These are phyloP conservation scores for Cheilinus undulatus DNA, from an alignment of 2,113 vertebrate species.

Conservation along the genomic window DNA sequence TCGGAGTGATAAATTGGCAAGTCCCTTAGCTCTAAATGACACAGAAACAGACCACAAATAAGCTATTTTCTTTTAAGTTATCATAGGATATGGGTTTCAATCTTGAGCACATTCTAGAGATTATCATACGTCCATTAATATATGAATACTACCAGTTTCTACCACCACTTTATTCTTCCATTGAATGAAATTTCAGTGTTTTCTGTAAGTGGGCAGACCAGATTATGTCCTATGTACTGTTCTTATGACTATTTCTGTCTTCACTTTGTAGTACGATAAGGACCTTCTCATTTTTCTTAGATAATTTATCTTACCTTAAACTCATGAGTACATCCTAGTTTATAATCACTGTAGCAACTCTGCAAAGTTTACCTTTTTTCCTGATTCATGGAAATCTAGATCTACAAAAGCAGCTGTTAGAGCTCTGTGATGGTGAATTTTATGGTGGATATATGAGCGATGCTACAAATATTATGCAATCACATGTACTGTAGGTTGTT, in stretches of 20 bases:
- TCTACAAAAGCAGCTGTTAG: conserved; percentile 4
- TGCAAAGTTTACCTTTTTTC: too few species aligned
- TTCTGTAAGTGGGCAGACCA: neutral
- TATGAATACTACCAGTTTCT: neutral
- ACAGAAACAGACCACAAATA: too few species aligned
- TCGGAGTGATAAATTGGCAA: too few species aligned
- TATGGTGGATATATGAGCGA: neutral
- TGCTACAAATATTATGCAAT: neutral
- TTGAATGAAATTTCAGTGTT: neutral
- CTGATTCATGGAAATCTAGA: neutral
- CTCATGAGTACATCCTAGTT: too few species aligned
- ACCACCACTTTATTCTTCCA: neutral
- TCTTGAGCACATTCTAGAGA: neutral
- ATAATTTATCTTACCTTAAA: too few species aligned
- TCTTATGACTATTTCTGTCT: neutral
- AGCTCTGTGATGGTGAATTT: neutral
- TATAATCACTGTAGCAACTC: too few species aligned
- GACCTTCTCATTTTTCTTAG: neutral
- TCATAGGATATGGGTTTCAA: too few species aligned
- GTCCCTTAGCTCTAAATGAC: too few species aligned
- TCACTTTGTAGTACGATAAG: neutral
- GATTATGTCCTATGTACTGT: neutral
- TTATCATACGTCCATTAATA: neutral
- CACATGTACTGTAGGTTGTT: conserved; percentile 17
- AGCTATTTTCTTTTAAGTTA: too few species aligned